These are phyloP conservation scores for Nemopilema nomurai DNA, from an alignment of 30 jellyfish, hydroid and myxozoan species.

Conservation along the genomic window DNA sequence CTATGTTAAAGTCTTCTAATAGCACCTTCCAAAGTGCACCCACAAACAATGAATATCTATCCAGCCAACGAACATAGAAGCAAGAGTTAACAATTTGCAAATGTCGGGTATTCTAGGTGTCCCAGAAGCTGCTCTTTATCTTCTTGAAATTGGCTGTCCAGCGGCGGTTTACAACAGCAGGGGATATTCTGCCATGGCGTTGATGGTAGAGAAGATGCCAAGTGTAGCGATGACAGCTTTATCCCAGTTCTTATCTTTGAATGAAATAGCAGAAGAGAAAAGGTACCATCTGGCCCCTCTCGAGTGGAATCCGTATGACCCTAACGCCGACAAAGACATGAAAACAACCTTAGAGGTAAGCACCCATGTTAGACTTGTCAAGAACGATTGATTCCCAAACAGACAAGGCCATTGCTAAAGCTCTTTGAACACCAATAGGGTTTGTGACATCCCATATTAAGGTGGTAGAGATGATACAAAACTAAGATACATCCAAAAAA, in stretches of 20 bases:
- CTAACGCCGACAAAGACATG: background rate
- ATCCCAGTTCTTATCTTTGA: slow-evolving; percentile 55
- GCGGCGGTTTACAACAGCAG: slow-evolving; percentile 69
- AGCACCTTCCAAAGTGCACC: no score
- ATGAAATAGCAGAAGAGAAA: slow-evolving; percentile 51
- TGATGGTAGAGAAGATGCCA: slow-evolving; percentile 95
- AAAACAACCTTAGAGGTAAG: slow-evolving; percentile 61
- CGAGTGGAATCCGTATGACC: slow-evolving; percentile 54
- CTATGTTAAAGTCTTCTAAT: no score
- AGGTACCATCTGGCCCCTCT: slow-evolving; percentile 72
- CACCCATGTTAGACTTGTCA: no score
- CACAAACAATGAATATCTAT: no score
- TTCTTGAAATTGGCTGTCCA: slow-evolving; percentile 89
- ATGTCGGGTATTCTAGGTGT: slow-evolving; percentile 53
- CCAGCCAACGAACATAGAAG: no score
- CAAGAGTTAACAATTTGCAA: no score
- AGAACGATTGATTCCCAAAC: no score
- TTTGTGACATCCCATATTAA: no score
- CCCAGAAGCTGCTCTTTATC: slow-evolving; percentile 66
- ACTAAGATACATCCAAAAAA: no score
- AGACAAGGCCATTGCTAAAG: no score
- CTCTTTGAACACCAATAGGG: no score
- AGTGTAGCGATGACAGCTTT: slow-evolving; percentile 78
- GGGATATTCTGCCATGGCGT: slow-evolving; percentile 76
- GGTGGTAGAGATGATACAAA: no score